Conservation (phyloP, 2,888 invertebrate genomes). For the Chesias legatella region DNA sequence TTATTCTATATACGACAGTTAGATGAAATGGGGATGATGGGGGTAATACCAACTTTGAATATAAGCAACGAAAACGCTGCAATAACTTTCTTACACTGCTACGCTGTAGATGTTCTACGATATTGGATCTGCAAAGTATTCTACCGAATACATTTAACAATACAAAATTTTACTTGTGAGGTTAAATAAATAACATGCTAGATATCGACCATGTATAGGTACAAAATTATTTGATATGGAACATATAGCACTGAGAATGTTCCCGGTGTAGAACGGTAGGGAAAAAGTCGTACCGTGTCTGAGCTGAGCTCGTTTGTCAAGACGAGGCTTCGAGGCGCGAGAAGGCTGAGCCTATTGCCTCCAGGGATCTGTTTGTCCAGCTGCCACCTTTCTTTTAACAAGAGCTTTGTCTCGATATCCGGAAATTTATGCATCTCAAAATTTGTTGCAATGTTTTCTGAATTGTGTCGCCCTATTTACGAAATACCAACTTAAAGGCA, state of each 20-base stretch:
- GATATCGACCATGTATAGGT: no score
- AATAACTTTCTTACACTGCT: constrained; percentile 1
- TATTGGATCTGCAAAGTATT: background rate
- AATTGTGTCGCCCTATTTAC: constrained; percentile 43
- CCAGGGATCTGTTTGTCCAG: constrained; percentile 70
- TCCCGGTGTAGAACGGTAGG: constrained; percentile 35
- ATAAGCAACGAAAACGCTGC: constrained; percentile 10
- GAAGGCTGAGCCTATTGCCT: constrained; percentile 37
- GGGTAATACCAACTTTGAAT: constrained; percentile 10
- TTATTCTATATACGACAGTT: constrained; percentile 5
- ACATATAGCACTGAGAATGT: constrained; percentile 31
- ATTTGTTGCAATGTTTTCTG: constrained; percentile 48
- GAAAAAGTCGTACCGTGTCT: constrained; percentile 41
- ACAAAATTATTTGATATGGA: no score
- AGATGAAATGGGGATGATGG: background rate
- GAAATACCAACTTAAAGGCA: constrained; percentile 10
- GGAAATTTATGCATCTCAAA: constrained; percentile 60
- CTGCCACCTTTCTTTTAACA: constrained; percentile 71
- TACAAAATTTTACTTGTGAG: no score
- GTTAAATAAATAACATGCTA: no score
- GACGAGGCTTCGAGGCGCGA: constrained; percentile 24
- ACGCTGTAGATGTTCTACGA: constrained; percentile 19
- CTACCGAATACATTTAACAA: no score
- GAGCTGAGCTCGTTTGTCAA: constrained; percentile 60
- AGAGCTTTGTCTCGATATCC: constrained; percentile 65